These are phyloP conservation scores for Halichoerus grypus DNA, from an alignment of 2,113 vertebrate genomes.

Conservation along the genomic window DNA sequence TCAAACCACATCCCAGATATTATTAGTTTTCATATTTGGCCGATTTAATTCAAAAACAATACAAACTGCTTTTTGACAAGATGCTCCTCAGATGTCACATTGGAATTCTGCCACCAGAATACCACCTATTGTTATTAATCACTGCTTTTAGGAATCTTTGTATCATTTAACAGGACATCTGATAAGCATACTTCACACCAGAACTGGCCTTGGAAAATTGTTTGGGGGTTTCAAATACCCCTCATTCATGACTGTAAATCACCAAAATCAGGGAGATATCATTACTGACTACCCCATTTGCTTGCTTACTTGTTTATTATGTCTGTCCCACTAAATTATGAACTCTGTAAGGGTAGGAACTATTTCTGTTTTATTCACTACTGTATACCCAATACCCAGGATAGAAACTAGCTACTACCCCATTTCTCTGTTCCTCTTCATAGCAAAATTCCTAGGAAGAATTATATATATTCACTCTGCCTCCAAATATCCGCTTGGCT, in stretches of 20 bases:
- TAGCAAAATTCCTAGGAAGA: slow-evolving; percentile 57
- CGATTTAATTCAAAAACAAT: slow-evolving; percentile 62
- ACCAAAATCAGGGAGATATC: slow-evolving; percentile 3
- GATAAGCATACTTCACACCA: slow-evolving; percentile 51
- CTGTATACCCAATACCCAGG: slow-evolving; percentile 18
- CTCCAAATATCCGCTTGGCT: slow-evolving; percentile 24
- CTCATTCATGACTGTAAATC: neutral
- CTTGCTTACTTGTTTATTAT: slow-evolving; percentile 46
- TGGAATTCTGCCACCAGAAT: slow-evolving; percentile 63
- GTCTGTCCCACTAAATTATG: slow-evolving; percentile 26
- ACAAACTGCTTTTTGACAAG: slow-evolving; percentile 63
- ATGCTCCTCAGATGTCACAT: slow-evolving; percentile 54
- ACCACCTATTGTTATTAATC: slow-evolving; percentile 63
- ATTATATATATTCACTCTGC: slow-evolving; percentile 43
- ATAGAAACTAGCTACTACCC: neutral
- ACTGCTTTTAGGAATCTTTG: slow-evolving; percentile 54
- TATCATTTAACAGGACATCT: slow-evolving; percentile 54
- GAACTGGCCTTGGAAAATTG: slow-evolving; percentile 19
- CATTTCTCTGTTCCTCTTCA: slow-evolving; percentile 48
- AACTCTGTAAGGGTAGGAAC: neutral
- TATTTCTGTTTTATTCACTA: slow-evolving; percentile 48
- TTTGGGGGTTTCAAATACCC: slow-evolving; percentile 19
- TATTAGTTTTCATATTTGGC: slow-evolving; percentile 48
- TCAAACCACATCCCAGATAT: slow-evolving; percentile 52
- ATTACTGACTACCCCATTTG: neutral